Percentiles rank a stretch among this genome's conserved stretches.
Conservation (phyloP, 2,113 vertebrate genomes). For the Marmota flaviventris region DNA sequence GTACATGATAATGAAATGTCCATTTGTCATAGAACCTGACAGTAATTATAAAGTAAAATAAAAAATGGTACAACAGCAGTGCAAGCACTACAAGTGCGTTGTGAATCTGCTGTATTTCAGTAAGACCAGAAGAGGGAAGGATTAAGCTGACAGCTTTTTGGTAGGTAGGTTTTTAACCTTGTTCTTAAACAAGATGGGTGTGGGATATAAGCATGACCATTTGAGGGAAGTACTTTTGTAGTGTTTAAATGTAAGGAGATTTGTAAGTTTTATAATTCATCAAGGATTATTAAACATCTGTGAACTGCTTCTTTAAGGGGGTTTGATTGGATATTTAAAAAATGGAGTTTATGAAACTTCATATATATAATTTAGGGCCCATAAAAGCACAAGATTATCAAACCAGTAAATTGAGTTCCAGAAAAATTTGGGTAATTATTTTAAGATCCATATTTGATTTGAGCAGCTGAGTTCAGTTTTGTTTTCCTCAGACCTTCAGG, state of each 20-base stretch:
- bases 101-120: background rate
- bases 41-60: slow-evolving; percentile 34
- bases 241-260: background rate
- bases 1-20: background rate
- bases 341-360: background rate
- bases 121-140: background rate
- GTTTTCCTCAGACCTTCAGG: background rate
- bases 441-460: slow-evolving; percentile 7
- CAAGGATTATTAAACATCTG: slow-evolving; percentile 40
- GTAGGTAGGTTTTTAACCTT: slow-evolving; percentile 11
- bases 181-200: background rate
- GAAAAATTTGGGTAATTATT: slow-evolving; percentile 36
- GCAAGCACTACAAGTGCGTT: background rate
- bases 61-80: background rate
- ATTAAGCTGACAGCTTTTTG: background rate
- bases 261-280: background rate
- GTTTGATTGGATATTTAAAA: slow-evolving; percentile 23
- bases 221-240: slow-evolving; percentile 21
- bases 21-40: background rate
- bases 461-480: slow-evolving; percentile 7
- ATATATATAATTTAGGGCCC: background rate
- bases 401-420: slow-evolving; percentile 1
- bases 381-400: slow-evolving; percentile 9
- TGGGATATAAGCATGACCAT: background rate
- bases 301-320: background rate